Evolutionary conservation across 2,113 vertebrate genomes (phyloP).

Genomic region (Laticauda colubrina): DNA sequence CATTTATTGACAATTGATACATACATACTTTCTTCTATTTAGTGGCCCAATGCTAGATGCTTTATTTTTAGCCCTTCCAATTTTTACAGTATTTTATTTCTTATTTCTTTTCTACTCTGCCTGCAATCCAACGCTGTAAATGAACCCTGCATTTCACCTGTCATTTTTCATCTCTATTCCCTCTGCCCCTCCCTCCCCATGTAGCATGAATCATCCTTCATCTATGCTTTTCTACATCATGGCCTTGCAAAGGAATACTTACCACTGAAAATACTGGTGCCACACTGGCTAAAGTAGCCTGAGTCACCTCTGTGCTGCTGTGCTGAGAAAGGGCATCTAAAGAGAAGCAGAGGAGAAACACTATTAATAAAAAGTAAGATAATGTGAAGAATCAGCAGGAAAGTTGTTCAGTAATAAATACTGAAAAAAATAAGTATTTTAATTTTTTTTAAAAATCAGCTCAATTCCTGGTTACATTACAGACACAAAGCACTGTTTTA

Average conservation of each 20-base stretch:
- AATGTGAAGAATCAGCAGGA: not conserved
- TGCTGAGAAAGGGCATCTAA: slow-evolving; percentile 63
- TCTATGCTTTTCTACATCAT: not conserved
- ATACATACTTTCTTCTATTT: not conserved
- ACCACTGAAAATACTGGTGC: slow-evolving; percentile 88
- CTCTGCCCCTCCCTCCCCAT: fast-evolving
- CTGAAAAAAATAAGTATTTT: too few species aligned
- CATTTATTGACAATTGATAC: not conserved
- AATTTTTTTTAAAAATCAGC: not conserved
- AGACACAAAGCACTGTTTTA: not conserved
- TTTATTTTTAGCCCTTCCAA: not conserved
- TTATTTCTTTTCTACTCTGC: not conserved
- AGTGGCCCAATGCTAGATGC: not conserved
- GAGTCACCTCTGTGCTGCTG: slow-evolving; percentile 74
- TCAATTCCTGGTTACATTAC: not conserved
- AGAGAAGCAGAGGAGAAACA: not conserved
- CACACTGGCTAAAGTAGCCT: slow-evolving; percentile 82
- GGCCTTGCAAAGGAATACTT: slow-evolving; percentile 54
- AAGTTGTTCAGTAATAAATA: not conserved
- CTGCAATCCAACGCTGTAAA: not conserved
- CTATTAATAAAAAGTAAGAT: not conserved
- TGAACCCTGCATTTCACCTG: not conserved
- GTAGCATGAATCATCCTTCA: not conserved
- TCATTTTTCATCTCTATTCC: not conserved
- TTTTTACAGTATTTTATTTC: not conserved